These are phyloP conservation scores for Perca fluviatilis DNA, from an alignment of 2,113 vertebrate species.

Conservation along the genomic window DNA sequence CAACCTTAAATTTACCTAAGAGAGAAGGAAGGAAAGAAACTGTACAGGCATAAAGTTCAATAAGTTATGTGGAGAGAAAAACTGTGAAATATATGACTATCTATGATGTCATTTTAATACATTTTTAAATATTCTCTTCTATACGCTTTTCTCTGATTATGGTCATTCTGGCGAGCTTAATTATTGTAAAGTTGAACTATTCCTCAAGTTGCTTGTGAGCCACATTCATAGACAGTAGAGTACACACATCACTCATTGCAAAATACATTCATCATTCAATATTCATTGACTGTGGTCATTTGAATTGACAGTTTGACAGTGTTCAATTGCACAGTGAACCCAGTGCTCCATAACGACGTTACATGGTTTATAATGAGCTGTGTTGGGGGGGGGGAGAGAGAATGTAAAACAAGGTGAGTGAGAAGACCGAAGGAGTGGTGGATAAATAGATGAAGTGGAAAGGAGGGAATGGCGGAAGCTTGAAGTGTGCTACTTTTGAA, in stretches of 20 bases:
- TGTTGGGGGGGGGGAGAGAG: constrained; percentile 15
- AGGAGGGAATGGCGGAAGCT: constrained; percentile 29
- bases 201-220: constrained; percentile 27
- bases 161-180: constrained; percentile 4
- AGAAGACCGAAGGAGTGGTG: constrained; percentile 21
- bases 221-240: constrained; percentile 27
- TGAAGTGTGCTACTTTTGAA: constrained; percentile 77
- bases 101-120: neutral
- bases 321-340: constrained; percentile 32
- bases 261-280: constrained; percentile 61
- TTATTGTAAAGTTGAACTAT: constrained; percentile 1
- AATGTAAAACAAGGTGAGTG: constrained; percentile 53
- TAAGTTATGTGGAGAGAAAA: neutral
- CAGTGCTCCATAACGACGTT: constrained; percentile 47
- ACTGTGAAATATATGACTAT: neutral
- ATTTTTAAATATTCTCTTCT: neutral
- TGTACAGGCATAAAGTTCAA: neutral
- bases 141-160: neutral
- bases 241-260: constrained; percentile 28
- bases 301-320: constrained; percentile 59
- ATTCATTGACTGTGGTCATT: constrained; percentile 52
- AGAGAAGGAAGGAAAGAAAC: neutral
- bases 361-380: constrained; percentile 61
- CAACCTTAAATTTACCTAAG: neutral
- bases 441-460: constrained; percentile 47